Evolutionary conservation across 2,113 vertebrate genomes (phyloP).

Genomic region (Thinocorus orbignyianus): DNA sequence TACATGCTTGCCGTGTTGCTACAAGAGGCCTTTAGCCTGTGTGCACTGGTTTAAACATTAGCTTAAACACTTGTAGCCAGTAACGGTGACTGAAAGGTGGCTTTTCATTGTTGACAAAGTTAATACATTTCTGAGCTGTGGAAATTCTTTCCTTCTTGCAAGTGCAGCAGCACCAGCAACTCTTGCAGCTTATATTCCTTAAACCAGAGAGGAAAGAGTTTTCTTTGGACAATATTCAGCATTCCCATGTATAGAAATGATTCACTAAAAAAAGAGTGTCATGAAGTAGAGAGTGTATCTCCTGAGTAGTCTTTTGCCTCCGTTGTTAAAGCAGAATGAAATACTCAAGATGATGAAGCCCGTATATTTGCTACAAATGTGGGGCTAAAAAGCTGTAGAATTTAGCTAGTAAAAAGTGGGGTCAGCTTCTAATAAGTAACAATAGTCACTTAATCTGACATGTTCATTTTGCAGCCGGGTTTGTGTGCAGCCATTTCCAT

Average conservation of each 20-base stretch:
- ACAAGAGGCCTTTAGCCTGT: neutral
- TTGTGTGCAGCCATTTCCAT: neutral
- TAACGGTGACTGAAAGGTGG: neutral
- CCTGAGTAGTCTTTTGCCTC: neutral
- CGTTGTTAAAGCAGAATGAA: neutral
- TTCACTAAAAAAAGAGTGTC: neutral
- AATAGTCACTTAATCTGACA: neutral
- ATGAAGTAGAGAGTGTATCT: neutral
- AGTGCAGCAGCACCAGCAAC: neutral
- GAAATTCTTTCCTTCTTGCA: neutral
- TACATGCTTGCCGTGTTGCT: neutral
- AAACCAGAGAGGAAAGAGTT: neutral
- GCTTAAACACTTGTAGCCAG: neutral
- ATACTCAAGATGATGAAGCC: neutral
- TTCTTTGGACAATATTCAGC: neutral
- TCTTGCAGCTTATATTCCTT: neutral
- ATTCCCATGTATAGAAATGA: neutral
- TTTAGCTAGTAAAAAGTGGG: neutral
- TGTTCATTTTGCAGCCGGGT: neutral
- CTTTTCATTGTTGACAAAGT: neutral
- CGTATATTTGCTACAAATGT: neutral
- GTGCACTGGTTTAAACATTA: constrained; percentile 26
- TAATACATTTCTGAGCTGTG: neutral
- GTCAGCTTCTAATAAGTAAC: neutral
- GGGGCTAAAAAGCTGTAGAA: neutral